These are phyloP conservation scores for Sphyrna mokarran DNA, from an alignment of 2,113 vertebrate species.

Conservation along the genomic window DNA sequence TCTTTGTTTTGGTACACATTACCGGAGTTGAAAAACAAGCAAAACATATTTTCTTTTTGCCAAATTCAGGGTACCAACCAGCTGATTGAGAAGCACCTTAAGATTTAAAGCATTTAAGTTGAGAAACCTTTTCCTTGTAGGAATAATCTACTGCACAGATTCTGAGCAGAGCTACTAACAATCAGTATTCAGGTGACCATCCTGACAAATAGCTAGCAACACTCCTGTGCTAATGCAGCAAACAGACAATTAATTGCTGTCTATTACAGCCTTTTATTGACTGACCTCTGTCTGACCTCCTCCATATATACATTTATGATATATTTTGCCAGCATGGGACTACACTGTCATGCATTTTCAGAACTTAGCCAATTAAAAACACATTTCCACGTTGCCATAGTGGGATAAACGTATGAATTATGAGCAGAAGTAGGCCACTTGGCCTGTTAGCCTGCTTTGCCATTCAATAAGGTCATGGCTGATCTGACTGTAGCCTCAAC, in stretches of 20 bases:
- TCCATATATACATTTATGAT: not conserved
- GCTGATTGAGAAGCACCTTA: not conserved
- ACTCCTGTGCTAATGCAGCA: not conserved
- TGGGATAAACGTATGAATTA: no score
- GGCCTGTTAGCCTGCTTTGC: no score
- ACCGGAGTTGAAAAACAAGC: not conserved
- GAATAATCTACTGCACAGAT: not conserved
- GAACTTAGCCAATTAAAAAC: not conserved
- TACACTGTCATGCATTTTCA: not conserved
- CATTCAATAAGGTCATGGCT: no score
- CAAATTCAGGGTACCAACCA: not conserved
- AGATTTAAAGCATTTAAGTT: not conserved
- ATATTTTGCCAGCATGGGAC: not conserved
- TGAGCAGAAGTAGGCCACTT: no score
- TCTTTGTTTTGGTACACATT: not conserved
- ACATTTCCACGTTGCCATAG: not conserved
- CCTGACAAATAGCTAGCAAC: not conserved
- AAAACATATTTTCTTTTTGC: not conserved
- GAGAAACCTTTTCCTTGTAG: not conserved
- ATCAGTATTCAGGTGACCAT: not conserved
- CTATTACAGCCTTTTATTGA: not conserved
- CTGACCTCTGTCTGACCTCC: not conserved
- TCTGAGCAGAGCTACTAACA: not conserved
- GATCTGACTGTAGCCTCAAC: no score
- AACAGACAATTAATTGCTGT: not conserved